phyloP scores from a whole-genome alignment of 2,797 vertebrate genomes.

The Anomalospiza imberbis region DNA sequence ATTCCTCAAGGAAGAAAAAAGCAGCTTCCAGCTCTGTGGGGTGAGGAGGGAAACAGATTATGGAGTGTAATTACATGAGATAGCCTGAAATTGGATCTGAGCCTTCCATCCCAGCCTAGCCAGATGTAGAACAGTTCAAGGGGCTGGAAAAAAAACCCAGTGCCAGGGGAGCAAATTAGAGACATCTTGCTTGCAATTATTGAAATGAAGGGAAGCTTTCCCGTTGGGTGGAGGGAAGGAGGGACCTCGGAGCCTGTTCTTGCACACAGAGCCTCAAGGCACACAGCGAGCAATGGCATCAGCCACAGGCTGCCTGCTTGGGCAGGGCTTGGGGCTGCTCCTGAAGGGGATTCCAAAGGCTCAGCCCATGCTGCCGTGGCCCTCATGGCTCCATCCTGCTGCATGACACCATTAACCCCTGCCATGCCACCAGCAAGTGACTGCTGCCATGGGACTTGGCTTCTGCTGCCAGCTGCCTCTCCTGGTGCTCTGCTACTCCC shows the following conservation, averaged over 20 bases:
- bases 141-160: not conserved
- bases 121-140: slow-evolving; percentile 21
- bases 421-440: not conserved
- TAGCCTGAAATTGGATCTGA: slow-evolving; percentile 17
- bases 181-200: not conserved
- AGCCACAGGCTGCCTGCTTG: not conserved
- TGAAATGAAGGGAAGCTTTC: slow-evolving; percentile 7
- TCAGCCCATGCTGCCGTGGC: not conserved
- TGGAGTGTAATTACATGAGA: slow-evolving; percentile 1
- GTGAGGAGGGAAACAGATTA: slow-evolving; percentile 30
- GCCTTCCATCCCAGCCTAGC: not conserved
- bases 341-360: not conserved
- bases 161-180: slow-evolving; percentile 23
- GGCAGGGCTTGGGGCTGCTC: not conserved
- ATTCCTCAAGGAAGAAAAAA: not conserved
- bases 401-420: slow-evolving; percentile 2
- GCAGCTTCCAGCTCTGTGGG: slow-evolving; percentile 14
- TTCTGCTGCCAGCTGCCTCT: not conserved
- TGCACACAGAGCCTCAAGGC: not conserved
- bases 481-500: not conserved
- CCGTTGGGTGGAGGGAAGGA: not conserved
- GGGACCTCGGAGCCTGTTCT: not conserved
- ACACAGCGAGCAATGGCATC: not conserved
- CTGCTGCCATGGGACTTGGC: not conserved
- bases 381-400: not conserved